Evolutionary conservation across 2,113 vertebrate species (phyloP).

Genomic region (Brachyistius frenatus): DNA sequence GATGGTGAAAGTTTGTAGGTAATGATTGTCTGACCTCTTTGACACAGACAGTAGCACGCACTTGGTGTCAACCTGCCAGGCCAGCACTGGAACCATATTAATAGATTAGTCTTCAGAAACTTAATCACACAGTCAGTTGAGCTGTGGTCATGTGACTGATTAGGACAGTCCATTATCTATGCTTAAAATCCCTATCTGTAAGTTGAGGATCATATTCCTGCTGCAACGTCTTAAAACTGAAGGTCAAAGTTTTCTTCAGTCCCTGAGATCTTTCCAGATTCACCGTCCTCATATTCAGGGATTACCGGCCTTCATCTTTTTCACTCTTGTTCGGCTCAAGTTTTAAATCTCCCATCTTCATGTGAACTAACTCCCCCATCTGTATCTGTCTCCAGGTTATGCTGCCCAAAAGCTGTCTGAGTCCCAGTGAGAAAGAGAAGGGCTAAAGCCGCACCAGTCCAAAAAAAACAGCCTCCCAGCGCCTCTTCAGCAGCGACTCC

Average conservation of each 20-base stretch:
- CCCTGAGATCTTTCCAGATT: background rate
- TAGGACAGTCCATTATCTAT: background rate
- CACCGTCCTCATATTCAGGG: conserved; percentile 11
- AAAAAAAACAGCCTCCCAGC: conserved; percentile 52
- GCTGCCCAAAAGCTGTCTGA: conserved; percentile 86
- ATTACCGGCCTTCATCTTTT: background rate
- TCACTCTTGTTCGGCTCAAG: background rate
- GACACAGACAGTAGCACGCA: background rate
- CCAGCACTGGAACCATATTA: background rate
- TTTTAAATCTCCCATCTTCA: background rate
- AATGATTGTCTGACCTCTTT: background rate
- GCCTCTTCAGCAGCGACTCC: conserved; percentile 49
- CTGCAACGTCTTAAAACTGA: background rate
- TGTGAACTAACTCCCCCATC: conserved; percentile 29
- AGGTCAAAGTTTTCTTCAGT: background rate
- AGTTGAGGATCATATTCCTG: background rate
- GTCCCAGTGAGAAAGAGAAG: conserved; percentile 87
- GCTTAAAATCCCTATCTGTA: background rate
- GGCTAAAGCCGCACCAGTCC: conserved; percentile 80
- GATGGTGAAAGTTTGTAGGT: background rate
- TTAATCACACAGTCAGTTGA: background rate
- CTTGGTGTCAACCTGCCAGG: background rate
- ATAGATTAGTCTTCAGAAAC: background rate
- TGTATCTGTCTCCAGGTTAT: conserved; percentile 82
- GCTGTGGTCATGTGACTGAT: background rate